phyloP scores from a whole-genome alignment of 2,113 vertebrate genomes.

The Cebidichthys violaceus region DNA sequence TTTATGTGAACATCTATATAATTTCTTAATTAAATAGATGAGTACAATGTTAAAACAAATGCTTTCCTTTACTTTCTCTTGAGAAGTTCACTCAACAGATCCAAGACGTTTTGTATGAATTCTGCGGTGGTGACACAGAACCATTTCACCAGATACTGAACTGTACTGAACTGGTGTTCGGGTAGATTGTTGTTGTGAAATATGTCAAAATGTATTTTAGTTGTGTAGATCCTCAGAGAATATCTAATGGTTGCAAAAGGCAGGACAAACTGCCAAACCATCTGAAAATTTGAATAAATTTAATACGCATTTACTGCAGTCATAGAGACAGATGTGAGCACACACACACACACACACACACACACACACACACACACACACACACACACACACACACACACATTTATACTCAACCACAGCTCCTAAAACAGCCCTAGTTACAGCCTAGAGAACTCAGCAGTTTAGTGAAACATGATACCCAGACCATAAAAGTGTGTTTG shows the following conservation, averaged over 20 bases:
- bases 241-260: conserved; percentile 18
- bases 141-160: not conserved
- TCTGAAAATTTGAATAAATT: conserved; percentile 45
- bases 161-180: not conserved
- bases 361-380: conserved; percentile 33
- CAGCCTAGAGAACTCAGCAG: conserved; percentile 73
- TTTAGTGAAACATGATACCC: conserved; percentile 79
- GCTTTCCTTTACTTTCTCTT: not conserved
- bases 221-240: conserved; percentile 1
- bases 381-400: conserved; percentile 40
- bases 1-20: conserved; percentile 44
- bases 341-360: conserved; percentile 36
- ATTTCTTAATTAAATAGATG: conserved; percentile 51
- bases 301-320: conserved; percentile 35
- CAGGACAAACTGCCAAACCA: conserved; percentile 5
- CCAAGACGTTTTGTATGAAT: conserved; percentile 8
- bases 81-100: not conserved
- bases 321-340: conserved; percentile 35
- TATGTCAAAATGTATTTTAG: conserved; percentile 16
- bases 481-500: conserved; percentile 64
- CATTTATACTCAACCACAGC: conserved; percentile 62
- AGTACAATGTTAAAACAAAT: conserved; percentile 29
- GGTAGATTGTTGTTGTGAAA: not conserved
- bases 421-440: conserved; percentile 74
- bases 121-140: not conserved